phyloP scores from a whole-genome alignment of 2,888 invertebrate species.

The Podotricha telesiphe region DNA sequence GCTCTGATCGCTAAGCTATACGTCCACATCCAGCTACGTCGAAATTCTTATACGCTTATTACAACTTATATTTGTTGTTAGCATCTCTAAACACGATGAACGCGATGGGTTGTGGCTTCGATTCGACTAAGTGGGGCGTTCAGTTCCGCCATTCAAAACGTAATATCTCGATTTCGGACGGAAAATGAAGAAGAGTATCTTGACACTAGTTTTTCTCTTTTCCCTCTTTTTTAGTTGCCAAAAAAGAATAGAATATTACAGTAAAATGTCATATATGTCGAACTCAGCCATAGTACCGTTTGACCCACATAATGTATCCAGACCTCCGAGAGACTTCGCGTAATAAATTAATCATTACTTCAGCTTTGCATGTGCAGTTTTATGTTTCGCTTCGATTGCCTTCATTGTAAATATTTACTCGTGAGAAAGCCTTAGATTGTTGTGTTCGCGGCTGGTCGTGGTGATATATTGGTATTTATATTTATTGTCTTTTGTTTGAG shows the following conservation, averaged over 20 bases:
- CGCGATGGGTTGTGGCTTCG: too few species aligned
- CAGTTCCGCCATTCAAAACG: too few species aligned
- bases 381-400: constrained; percentile 22
- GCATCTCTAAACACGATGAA: too few species aligned
- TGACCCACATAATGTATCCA: constrained; percentile 22
- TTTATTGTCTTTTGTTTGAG: background rate
- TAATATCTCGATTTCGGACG: too few species aligned
- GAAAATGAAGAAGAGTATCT: too few species aligned
- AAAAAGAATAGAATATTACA: background rate
- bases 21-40: too few species aligned
- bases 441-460: background rate
- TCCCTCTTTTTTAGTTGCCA: too few species aligned
- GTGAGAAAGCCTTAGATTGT: constrained; percentile 15
- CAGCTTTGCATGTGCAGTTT: constrained; percentile 21
- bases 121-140: too few species aligned
- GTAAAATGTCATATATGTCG: constrained; percentile 3
- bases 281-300: constrained; percentile 29
- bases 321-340: constrained; percentile 14
- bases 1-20: too few species aligned
- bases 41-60: too few species aligned
- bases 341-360: constrained; percentile 33
- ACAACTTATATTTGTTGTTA: too few species aligned
- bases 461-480: background rate
- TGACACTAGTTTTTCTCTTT: too few species aligned
- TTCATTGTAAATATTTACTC: constrained; percentile 14